Evolutionary conservation across 2,797 vertebrate genomes (phyloP), one percentile per base, ranked within the genome.

Genomic region (Craterocephalus amniculus): DNA sequence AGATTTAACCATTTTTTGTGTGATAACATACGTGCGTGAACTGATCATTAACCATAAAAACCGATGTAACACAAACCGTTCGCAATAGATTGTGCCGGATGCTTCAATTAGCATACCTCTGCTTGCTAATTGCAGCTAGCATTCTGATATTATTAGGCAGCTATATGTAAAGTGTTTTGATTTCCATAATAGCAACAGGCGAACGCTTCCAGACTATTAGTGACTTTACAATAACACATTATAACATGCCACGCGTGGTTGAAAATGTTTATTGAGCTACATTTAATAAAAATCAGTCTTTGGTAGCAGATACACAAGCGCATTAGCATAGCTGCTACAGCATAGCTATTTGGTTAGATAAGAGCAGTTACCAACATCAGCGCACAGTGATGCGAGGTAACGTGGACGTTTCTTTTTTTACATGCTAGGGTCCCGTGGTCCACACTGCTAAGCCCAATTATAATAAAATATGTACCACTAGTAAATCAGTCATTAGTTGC

Each of bases 181-280:
- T 36, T 31, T 54, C 32, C 70, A 31, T 65, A 52, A 24, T 58
- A 68, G 63, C 78, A 84, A 81, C 73, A 78, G 59, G 76, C 55
- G 1, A 69, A 32, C 22, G 12, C 22, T 43, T 2, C 36, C 3
- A n/a, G 65, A 22, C 31, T 56, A 38, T 8, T 2, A 3, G 4
- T 5, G 49, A 63, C 24, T 34, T 65, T 14, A 16, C 38, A 55
- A 55, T 31, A 18, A 7, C 13, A 31, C 13, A 16, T 5, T 16
- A 1, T 16, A 52, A 27, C 12, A 52, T 6, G 24, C 14, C 24
- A 11, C 8, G 18, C 8, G 11, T 27, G 24, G 24, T 52, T 27
- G n/a, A 52, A 27, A 52, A 14, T 52, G 24, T 18, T 29, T 7
- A 18, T 20, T n/a, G 45, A 14, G 52, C 24, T 7, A 67, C 0